Conservation (phyloP, 2,888 invertebrate genomes). For the Xylota sylvarum region DNA sequence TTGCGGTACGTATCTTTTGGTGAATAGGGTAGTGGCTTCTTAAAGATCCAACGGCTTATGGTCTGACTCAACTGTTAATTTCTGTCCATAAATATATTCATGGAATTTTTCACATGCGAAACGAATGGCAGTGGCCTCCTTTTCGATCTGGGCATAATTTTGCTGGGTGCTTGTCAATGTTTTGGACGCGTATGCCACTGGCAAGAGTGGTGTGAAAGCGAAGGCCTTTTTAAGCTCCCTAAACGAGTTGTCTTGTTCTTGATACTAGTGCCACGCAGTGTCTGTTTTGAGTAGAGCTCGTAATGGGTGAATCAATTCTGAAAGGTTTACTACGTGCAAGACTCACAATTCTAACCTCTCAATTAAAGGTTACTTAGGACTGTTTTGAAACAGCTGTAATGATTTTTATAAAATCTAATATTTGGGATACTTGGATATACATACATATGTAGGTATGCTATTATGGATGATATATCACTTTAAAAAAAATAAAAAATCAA, state of each 20-base stretch:
- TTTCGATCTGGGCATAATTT: no score
- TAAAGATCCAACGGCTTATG: slow-evolving; percentile 77
- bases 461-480: no score
- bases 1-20: slow-evolving; percentile 78
- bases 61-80: slow-evolving; percentile 75
- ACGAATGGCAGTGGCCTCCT: no score
- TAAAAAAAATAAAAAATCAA: no score
- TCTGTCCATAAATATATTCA: slow-evolving; percentile 15
- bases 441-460: no score
- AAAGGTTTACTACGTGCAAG: no score
- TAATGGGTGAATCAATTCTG: slow-evolving; percentile 50
- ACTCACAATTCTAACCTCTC: no score
- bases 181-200: slow-evolving; percentile 79
- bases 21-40: slow-evolving; percentile 77
- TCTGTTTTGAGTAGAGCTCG: slow-evolving; percentile 52
- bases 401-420: no score
- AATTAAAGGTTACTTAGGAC: no score
- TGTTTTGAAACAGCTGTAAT: no score
- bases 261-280: slow-evolving; percentile 51
- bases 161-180: slow-evolving; percentile 71
- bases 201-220: slow-evolving; percentile 76
- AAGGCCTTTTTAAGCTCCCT: slow-evolving; percentile 46
- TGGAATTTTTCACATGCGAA: no score
- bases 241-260: slow-evolving; percentile 41
- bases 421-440: no score